Conservation (phyloP, 1,140 invertebrate genomes). For the Drosophila jambulina region DNA sequence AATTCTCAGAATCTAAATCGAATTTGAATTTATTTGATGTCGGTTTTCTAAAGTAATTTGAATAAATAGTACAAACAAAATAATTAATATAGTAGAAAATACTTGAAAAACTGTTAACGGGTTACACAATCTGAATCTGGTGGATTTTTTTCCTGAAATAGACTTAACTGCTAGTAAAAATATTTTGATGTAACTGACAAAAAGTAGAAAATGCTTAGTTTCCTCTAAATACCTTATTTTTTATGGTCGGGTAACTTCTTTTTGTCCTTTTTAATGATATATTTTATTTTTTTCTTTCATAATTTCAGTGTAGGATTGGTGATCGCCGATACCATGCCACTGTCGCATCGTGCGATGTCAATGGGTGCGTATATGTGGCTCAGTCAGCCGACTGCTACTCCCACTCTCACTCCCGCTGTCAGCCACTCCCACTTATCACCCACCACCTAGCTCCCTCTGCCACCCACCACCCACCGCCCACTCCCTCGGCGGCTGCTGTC, state of each 20-base stretch:
- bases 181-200: no score
- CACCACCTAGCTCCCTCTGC: conserved; percentile 4
- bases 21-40: no score
- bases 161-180: no score
- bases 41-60: no score
- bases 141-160: no score
- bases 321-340: conserved; percentile 8
- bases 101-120: no score
- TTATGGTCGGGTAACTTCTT: neutral
- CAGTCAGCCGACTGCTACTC: conserved; percentile 41
- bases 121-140: no score
- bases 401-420: conserved; percentile 37
- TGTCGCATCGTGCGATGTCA: conserved; percentile 32
- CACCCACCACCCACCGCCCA: conserved; percentile 13
- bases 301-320: conserved; percentile 4
- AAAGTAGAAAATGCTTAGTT: no score
- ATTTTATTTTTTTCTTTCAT: neutral
- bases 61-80: no score
- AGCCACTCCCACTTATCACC: conserved; percentile 34
- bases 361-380: conserved; percentile 44
- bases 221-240: no score
- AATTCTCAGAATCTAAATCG: no score
- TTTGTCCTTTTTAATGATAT: neutral
- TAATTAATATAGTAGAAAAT: no score
- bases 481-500: conserved; percentile 52